A percentile compares a stretch with the other conserved stretches of the same genome.
phyloP scores from a whole-genome alignment of 2,888 invertebrate genomes.

The Brenthis daphne region DNA sequence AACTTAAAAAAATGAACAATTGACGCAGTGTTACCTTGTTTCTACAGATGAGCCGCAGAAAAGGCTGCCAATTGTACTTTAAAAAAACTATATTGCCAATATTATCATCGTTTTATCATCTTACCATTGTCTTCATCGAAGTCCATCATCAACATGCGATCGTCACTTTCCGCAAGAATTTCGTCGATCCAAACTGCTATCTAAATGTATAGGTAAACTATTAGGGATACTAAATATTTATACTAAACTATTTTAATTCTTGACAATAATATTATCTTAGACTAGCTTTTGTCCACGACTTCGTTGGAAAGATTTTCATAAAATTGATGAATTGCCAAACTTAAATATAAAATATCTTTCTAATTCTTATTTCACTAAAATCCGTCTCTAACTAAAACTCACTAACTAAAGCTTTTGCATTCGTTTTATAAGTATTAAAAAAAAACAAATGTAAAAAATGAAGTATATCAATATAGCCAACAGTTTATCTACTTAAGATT shows the following conservation, averaged over 20 bases:
- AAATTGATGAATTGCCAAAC: too few relatives aligned
- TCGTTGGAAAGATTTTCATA: too few relatives aligned
- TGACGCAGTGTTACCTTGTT: constrained; percentile 59
- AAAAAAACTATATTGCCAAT: not conserved
- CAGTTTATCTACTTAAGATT: too few relatives aligned
- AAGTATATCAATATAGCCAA: too few relatives aligned
- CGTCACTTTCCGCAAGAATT: constrained; percentile 70
- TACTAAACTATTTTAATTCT: not conserved
- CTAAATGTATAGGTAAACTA: constrained; percentile 44
- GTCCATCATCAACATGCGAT: constrained; percentile 78
- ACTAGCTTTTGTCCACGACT: not conserved
- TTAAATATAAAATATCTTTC: too few relatives aligned
- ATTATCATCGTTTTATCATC: constrained; percentile 28
- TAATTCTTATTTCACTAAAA: too few relatives aligned
- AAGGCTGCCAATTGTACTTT: not conserved
- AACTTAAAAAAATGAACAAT: constrained; percentile 50
- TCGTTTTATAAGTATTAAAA: too few relatives aligned
- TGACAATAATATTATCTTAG: constrained; percentile 5
- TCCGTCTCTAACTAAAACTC: too few relatives aligned
- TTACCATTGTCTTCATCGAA: constrained; percentile 75
- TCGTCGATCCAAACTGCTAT: constrained; percentile 76
- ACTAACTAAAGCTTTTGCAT: too few relatives aligned
- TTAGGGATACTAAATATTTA: too few relatives aligned
- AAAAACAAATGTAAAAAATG: too few relatives aligned
- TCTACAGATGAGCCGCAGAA: not conserved